A percentile compares a stretch with the other conserved stretches of the same genome.
phyloP scores from a whole-genome alignment of 2,888 invertebrate genomes.

The Hoplodrina ambigua region DNA sequence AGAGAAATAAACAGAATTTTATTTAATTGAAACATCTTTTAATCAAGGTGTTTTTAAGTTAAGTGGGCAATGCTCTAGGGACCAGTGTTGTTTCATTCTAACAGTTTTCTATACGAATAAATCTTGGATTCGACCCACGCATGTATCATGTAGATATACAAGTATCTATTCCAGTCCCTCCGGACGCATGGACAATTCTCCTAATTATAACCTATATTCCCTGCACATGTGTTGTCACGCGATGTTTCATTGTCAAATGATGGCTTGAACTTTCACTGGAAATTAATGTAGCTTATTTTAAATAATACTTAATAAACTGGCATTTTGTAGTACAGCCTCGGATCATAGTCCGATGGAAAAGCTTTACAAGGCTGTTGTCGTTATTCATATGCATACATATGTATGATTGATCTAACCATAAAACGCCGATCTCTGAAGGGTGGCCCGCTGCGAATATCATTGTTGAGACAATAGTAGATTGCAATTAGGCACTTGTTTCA shows the following conservation, averaged over 20 bases:
- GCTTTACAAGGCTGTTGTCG: conserved; percentile 5
- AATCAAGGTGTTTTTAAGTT: conserved; percentile 30
- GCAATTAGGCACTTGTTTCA: no score
- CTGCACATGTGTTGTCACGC: conserved; percentile 59
- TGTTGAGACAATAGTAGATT: no score
- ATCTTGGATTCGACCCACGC: conserved; percentile 40
- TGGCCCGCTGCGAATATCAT: no score
- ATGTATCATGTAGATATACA: conserved; percentile 14
- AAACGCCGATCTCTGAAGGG: neutral
- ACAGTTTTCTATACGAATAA: conserved; percentile 12
- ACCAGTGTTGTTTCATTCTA: conserved; percentile 7
- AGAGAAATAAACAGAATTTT: conserved; percentile 17
- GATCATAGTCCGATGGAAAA: conserved; percentile 4
- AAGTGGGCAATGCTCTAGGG: conserved; percentile 34
- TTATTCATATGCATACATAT: neutral
- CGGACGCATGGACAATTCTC: conserved; percentile 59
- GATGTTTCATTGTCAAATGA: conserved; percentile 54
- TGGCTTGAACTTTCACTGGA: conserved; percentile 48
- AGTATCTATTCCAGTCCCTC: conserved; percentile 49
- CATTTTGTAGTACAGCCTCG: conserved; percentile 8
- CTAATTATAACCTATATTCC: conserved; percentile 62
- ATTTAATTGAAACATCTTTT: conserved; percentile 30
- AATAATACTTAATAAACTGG: conserved; percentile 37
- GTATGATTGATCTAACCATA: neutral
- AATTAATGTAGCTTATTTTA: conserved; percentile 43